Conservation (phyloP, 2,888 invertebrate species). For the Papilio demoleus region DNA sequence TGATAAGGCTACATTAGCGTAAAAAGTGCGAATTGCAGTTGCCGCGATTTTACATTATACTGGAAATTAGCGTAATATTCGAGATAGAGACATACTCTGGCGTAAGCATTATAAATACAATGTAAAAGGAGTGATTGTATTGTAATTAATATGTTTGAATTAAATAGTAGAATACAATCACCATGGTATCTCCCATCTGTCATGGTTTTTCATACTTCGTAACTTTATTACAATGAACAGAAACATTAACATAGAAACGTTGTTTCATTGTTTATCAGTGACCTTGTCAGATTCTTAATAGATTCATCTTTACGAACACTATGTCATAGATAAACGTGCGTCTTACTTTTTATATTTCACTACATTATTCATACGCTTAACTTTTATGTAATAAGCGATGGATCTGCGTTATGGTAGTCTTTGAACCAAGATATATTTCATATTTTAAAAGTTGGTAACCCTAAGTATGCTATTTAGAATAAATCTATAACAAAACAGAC, state of each 20-base stretch:
- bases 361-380: neutral
- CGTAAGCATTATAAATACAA: neutral
- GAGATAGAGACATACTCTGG: too few relatives aligned
- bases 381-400: neutral
- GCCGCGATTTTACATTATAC: too few relatives aligned
- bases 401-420: neutral
- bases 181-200: neutral
- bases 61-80: too few relatives aligned
- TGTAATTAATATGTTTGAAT: too few relatives aligned
- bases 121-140: neutral
- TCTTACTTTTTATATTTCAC: conserved; percentile 14
- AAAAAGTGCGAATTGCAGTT: too few relatives aligned
- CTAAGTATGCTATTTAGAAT: too few relatives aligned
- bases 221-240: conserved; percentile 8
- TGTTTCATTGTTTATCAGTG: conserved; percentile 20
- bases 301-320: conserved; percentile 19
- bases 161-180: neutral
- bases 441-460: too few relatives aligned
- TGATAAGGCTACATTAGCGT: too few relatives aligned
- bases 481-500: too few relatives aligned
- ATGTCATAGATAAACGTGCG: conserved; percentile 8
- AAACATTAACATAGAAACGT: neutral
- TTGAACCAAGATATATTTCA: too few relatives aligned
- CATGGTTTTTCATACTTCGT: neutral
- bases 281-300: conserved; percentile 16